Conservation (phyloP, 2,797 vertebrate genomes). For the Sarcophilus harrisii region DNA sequence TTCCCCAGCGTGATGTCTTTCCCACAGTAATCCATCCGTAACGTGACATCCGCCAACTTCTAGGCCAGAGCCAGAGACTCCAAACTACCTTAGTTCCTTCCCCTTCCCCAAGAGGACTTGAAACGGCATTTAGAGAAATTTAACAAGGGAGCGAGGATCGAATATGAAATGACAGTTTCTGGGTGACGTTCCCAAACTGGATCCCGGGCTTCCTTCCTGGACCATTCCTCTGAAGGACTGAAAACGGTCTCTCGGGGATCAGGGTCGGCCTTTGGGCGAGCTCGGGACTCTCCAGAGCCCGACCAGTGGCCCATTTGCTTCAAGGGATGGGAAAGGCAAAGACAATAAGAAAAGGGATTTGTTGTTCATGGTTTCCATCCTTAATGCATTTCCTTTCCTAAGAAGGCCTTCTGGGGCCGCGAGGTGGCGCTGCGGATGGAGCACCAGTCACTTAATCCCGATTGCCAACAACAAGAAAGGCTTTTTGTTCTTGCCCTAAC, state of each 20-base stretch:
- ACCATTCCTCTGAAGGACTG: background rate
- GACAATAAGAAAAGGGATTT: background rate
- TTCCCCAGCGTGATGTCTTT: constrained; percentile 89
- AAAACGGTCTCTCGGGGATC: too few species aligned
- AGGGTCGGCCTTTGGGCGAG: background rate
- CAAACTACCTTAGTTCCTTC: background rate
- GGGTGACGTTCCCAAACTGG: background rate
- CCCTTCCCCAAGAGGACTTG: background rate
- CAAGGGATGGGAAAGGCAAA: background rate
- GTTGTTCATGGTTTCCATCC: background rate
- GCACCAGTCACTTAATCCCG: too few species aligned
- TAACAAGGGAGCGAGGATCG: background rate
- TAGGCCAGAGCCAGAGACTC: background rate
- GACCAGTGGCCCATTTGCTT: background rate
- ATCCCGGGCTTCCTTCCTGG: background rate
- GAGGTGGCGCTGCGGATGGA: too few species aligned
- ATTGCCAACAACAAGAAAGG: background rate
- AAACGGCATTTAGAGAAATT: background rate
- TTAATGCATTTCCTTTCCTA: background rate
- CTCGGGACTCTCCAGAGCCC: background rate
- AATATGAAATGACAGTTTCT: background rate
- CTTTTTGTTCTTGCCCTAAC: background rate
- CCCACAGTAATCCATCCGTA: too few species aligned
- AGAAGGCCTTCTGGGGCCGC: too few species aligned
- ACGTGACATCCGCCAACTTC: background rate